A percentile compares a stretch with the other conserved stretches of the same genome.
phyloP scores from a whole-genome alignment of 2,888 invertebrate genomes.

The Himalopsyche tibetana region DNA sequence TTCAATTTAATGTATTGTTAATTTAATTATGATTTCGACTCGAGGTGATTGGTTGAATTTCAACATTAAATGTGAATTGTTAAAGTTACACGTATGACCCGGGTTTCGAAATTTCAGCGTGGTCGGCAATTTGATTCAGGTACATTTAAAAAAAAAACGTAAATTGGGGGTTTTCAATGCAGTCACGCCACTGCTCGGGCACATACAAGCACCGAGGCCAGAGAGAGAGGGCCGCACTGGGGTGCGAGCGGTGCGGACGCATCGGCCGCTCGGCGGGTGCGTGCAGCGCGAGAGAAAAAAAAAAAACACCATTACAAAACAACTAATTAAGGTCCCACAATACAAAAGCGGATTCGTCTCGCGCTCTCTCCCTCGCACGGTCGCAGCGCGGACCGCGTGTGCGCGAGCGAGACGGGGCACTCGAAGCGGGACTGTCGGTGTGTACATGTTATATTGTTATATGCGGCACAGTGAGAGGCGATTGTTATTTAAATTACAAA shows the following conservation, averaged over 20 bases:
- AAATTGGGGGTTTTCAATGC: too few species aligned
- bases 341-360: not conserved
- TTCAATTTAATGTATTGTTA: too few species aligned
- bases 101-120: too few species aligned
- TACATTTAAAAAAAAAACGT: too few species aligned
- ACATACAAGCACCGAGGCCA: not conserved
- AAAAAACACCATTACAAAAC: slow-evolving; percentile 34
- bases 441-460: not conserved
- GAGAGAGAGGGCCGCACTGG: not conserved
- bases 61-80: too few species aligned
- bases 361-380: slow-evolving; percentile 4
- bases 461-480: slow-evolving; percentile 1
- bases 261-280: not conserved
- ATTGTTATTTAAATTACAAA: slow-evolving; percentile 35
- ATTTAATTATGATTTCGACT: too few species aligned
- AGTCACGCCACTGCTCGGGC: not conserved
- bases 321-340: slow-evolving; percentile 36
- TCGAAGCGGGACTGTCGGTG: slow-evolving; percentile 7
- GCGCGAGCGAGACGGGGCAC: slow-evolving; percentile 13
- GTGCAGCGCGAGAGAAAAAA: not conserved
- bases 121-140: too few species aligned
- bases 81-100: too few species aligned
- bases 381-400: not conserved
- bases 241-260: not conserved
- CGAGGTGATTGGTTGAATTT: too few species aligned